Evolutionary conservation across 1,140 invertebrate species (phyloP), one percentile per base, ranked within the genome.

Genomic region (Aricia agestis): DNA sequence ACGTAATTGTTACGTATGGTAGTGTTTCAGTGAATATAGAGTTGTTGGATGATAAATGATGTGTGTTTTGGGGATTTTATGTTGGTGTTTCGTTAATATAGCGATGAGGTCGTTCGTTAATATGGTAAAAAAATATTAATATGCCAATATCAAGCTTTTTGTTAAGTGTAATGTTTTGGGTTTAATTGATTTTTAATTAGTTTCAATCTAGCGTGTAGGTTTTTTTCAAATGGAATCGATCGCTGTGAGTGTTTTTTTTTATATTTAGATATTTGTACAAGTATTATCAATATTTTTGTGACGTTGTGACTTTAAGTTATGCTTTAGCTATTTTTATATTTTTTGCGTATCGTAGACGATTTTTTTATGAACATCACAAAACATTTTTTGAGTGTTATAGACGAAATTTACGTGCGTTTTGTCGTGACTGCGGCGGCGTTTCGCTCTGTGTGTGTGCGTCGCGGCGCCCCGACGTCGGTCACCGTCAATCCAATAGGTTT

Each of bases 401-500:
- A 13, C 13, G 11, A 9, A 13, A 13, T 13, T 13, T 52, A 4
- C 45, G 45, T 52, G 45, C 45, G 45, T 52, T 52, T 52, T 52
- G 45, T 52, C 45, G 45, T 52, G 45, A 11, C 13, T 18, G 58
- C 6, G 4, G 18, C 59, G 7, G 9, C 59, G 59, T 63, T 63
- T 63, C 1, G 7, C n/a, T 13, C 19, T 25, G 17, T 17, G 18
- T 18, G 19, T 63, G 19, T 63, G 59, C 59, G 59, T 17, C 19
- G 7, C 18, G 58, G 63, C 68, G 63, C 42, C 19, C 73, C 72
- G 74, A 52, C 76, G 78, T 66, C 80, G 77, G 82, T 76, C 80
- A 80, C 74, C 79, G 72, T 81, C 80, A 82, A 88, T 88, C 85
- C 86, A 83, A 88, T 90, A 89, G 88, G 84, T 87, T 88, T 89